phyloP scores from a whole-genome alignment of 2,888 invertebrate genomes.

The Embidobia sp. region DNA sequence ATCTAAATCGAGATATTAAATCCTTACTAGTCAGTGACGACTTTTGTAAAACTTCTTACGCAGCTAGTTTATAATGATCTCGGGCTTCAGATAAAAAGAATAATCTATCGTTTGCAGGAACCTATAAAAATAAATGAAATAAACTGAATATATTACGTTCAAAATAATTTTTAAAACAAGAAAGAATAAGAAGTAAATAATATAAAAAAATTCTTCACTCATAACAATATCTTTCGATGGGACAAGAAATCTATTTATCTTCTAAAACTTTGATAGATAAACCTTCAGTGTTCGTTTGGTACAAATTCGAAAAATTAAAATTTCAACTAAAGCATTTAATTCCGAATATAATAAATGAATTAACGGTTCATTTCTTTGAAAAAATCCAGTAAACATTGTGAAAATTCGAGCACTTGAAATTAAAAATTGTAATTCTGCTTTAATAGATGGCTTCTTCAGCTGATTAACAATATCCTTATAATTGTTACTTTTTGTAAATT shows the following conservation, averaged over 20 bases:
- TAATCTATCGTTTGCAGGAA: not conserved
- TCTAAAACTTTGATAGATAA: constrained; percentile 7
- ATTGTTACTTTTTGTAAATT: constrained; percentile 1
- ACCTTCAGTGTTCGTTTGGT: constrained; percentile 10
- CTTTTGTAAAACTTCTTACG: not conserved
- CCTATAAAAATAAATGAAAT: not conserved
- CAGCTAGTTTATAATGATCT: not conserved
- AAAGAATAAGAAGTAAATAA: not conserved
- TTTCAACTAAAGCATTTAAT: constrained; percentile 16
- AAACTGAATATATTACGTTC: not conserved
- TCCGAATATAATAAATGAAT: constrained; percentile 54
- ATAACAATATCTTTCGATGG: constrained; percentile 7
- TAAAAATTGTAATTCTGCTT: constrained; percentile 41
- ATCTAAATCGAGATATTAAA: not conserved
- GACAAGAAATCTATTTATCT: constrained; percentile 10
- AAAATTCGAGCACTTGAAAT: constrained; percentile 27
- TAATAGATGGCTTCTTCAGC: constrained; percentile 17
- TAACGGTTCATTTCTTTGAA: constrained; percentile 57
- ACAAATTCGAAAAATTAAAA: constrained; percentile 21
- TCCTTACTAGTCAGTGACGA: not conserved
- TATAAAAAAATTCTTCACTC: constrained; percentile 20
- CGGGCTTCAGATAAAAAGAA: not conserved
- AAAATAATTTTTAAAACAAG: too few relatives aligned
- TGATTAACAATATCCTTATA: constrained; percentile 10
- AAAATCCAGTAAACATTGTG: constrained; percentile 35